Evolutionary conservation across 2,113 vertebrate species (phyloP), one percentile per base, ranked within the genome.

Genomic region (Archilochus colubris): DNA sequence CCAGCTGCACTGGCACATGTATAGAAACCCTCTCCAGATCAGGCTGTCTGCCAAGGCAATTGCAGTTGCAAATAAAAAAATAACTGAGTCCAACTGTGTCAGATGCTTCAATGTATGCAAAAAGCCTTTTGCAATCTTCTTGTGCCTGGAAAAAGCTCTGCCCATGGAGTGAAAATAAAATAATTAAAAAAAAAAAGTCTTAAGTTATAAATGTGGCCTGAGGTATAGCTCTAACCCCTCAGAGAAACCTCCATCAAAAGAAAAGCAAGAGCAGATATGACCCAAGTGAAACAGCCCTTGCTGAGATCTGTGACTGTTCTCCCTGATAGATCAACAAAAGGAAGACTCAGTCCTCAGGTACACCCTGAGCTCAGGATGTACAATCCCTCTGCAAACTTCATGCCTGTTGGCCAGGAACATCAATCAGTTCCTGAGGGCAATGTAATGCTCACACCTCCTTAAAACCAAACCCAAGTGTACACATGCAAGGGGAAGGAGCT

Each of bases 1-100:
- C 95, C 97, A 98, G 95, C 93, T 97, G 97, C 91, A 81, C 83
- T 96, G 94, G 92, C 86, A 73, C 8, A 57, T 75, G 78, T 91
- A 38, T 28, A 88, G 75, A 63, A 74, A 12, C 57, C 54, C 74
- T 89, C 86, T 79, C 89, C 86, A 77, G 86, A 75, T 51, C 82
- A 72, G 80, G 67, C 58, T 87, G 4, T 51, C 91, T 95, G 81
- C 95, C 93, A 97, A 93, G 73, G 86, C 55, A 86, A 91, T 61
- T 81, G 89, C 61, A 95, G 59, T 54, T 12, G 43, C 67, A 43
- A 57, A 55, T 11, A 66, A 87, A 28, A 68, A 91, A 91, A 86
- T 8, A 20, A 64, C 48, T 2, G 13, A 86, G 43, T 70, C 58
- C 28, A 62, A 12, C 55, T 38, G 31, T 2, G 7, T 72, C 53